Base-by-base conservation (phyloP, 2,797 vertebrate genomes). In the Limosa lapponica region DNA sequence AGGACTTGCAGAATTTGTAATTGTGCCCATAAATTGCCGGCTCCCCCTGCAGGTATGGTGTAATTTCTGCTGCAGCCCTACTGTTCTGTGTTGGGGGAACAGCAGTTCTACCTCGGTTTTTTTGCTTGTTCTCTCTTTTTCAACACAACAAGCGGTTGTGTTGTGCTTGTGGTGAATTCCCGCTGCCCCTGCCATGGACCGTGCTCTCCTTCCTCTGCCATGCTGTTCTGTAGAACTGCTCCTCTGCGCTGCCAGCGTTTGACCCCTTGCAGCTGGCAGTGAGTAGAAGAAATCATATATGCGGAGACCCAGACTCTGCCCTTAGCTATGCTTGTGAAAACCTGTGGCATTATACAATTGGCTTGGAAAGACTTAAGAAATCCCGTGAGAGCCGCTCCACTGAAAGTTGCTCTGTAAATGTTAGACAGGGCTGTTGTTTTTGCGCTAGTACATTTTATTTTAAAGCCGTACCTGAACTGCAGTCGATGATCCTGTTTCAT, bases 341-440 rank as follows among this genome's bases (percentile, higher is more conserved):
- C 80, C 70, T 92, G 80, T 80, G 89, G 52, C 83, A 49, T 93
- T 93, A 67, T 39, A 57, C 16, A 9, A 13, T 80, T 61, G 89
- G 23, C 81, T 90, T 82, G 81, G 59, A 92, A 89, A 73, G 64
- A 77, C 78, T 92, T 85, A 49, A 82, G 91, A 73, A 92, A 61
- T 87, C 92, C 81, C 19, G 0, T 18, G 89, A 72, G 91, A 95
- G 57, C 80, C 1, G 3, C 82, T 74, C 24, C 0, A 1, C 73
- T 51, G 67, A 46, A 92, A 82, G 83, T 87, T 1, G 0, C 59
- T 96, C 71, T 82, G 90, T 87, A 91, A 92, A 92, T 85, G 84
- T 93, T 89, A 93, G 86, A 32, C 55, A 62, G 37, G 67, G 74
- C 72, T 82, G 71, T 82, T 93, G 83, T 10, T 94, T 91, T 74